Evolutionary conservation across 2,888 invertebrate genomes (phyloP).

Genomic region (Holacanthella duospinosa): DNA sequence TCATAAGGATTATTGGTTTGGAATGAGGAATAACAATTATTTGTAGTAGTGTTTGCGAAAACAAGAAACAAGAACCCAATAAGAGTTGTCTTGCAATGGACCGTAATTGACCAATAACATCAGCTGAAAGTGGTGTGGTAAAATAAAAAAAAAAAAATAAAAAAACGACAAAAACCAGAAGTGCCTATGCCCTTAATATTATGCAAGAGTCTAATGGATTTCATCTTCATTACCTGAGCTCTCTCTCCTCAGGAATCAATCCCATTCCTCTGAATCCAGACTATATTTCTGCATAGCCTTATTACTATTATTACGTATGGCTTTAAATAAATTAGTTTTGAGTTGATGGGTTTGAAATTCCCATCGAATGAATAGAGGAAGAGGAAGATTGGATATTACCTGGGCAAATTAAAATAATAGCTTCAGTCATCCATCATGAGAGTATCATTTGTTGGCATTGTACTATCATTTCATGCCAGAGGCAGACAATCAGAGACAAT

Average conservation of each 20-base stretch:
- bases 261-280: neutral
- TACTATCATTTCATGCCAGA: slow-evolving; percentile 1
- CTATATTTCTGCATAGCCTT: neutral
- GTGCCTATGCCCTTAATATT: neutral
- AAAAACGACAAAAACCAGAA: too few species aligned
- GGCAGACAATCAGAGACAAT: too few species aligned
- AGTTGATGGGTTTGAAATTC: neutral
- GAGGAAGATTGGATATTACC: too few species aligned
- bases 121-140: neutral
- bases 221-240: neutral
- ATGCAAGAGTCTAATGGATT: slow-evolving; percentile 2
- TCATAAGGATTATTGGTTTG: too few species aligned
- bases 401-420: neutral
- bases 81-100: neutral
- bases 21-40: too few species aligned
- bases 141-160: too few species aligned
- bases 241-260: neutral
- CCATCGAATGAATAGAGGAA: neutral
- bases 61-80: too few species aligned
- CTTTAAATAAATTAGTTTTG: neutral
- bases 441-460: neutral
- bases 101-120: slow-evolving; percentile 2
- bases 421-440: neutral
- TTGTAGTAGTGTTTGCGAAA: too few species aligned
- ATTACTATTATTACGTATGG: neutral